These are phyloP conservation scores for Aphidoletes aphidimyza DNA, from an alignment of 2,888 invertebrate species.

Conservation along the genomic window DNA sequence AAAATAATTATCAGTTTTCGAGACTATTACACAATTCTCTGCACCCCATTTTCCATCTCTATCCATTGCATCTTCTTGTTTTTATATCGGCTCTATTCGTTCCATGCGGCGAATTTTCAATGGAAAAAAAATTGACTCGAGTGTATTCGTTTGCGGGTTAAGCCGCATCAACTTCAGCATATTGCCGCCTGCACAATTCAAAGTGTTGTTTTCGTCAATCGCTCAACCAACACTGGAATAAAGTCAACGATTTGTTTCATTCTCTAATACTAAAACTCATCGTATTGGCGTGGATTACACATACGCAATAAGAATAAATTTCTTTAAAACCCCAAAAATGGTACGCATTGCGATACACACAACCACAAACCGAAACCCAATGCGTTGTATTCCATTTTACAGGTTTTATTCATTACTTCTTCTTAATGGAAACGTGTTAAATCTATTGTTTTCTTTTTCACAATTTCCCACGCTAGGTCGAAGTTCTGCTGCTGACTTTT, in stretches of 20 bases:
- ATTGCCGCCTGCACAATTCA: too few species aligned
- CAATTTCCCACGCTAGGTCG: constrained; percentile 54
- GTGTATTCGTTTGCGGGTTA: too few species aligned
- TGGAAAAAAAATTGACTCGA: too few species aligned
- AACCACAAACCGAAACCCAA: not conserved
- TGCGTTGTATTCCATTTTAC: not conserved
- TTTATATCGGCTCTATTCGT: not conserved
- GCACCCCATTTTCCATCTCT: constrained; percentile 44
- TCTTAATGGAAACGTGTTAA: constrained; percentile 45
- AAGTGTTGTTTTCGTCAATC: too few species aligned
- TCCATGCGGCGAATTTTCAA: too few species aligned
- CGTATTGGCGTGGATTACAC: too few species aligned
- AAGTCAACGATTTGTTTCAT: too few species aligned
- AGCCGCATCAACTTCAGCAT: too few species aligned
- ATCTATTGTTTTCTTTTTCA: constrained; percentile 24
- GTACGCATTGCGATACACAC: not conserved
- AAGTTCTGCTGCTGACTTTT: not conserved
- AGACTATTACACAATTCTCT: constrained; percentile 46
- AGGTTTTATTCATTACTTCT: constrained; percentile 2
- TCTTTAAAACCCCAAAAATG: not conserved
- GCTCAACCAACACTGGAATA: too few species aligned
- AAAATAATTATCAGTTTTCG: constrained; percentile 50
- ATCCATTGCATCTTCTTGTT: not conserved
- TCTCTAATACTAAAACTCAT: too few species aligned
- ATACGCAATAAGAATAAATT: not conserved